phyloP scores from a whole-genome alignment of 1,140 invertebrate species.

The Periplaneta americana region DNA sequence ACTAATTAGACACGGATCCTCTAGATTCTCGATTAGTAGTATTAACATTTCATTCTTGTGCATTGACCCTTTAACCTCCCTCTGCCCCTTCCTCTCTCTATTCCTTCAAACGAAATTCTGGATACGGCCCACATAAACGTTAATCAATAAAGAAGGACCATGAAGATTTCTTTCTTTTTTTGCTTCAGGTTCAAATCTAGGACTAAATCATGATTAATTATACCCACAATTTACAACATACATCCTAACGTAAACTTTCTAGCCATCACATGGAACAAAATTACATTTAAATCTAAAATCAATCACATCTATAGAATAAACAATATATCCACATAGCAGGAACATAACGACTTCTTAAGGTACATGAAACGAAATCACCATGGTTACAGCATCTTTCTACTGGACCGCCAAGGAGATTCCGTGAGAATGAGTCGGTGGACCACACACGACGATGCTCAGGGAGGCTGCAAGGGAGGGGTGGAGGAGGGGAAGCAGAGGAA shows the following conservation, averaged over 20 bases:
- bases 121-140: too few relatives aligned
- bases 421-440: background rate
- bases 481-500: background rate
- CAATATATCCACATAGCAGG: background rate
- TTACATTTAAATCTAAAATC: background rate
- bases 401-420: background rate
- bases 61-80: too few relatives aligned
- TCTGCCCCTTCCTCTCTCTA: too few relatives aligned
- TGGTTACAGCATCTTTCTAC: background rate
- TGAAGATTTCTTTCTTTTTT: too few relatives aligned
- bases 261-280: background rate
- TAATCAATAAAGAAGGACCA: too few relatives aligned
- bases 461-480: background rate
- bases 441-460: background rate
- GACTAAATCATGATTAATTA: background rate
- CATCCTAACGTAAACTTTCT: background rate
- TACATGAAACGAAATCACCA: background rate
- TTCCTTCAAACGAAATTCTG: too few relatives aligned
- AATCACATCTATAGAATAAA: background rate
- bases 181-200: background rate
- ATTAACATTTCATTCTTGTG: too few relatives aligned
- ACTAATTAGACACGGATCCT: too few relatives aligned
- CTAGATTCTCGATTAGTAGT: too few relatives aligned
- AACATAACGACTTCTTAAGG: background rate
- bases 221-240: background rate